Conservation (phyloP, 2,888 invertebrate genomes). For the Hypomecis atomaria region DNA sequence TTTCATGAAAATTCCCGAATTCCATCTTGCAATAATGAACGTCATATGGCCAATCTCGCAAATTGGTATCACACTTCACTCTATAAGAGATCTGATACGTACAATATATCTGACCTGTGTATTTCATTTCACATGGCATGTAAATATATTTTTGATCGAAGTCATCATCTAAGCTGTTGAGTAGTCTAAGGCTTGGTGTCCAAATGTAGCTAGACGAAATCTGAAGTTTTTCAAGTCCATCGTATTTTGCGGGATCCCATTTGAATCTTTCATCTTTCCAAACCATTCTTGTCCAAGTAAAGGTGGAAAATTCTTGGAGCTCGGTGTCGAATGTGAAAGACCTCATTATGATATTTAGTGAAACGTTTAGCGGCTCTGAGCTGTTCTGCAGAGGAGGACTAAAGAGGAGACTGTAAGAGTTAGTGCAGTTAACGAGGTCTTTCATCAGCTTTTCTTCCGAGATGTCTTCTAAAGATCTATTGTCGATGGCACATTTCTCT, state of each 20-base stretch:
- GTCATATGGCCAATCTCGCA: constrained; percentile 51
- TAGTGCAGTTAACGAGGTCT: constrained; percentile 28
- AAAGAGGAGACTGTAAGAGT: not conserved
- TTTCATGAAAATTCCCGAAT: constrained; percentile 30
- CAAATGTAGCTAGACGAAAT: constrained; percentile 41
- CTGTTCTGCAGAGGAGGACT: constrained; percentile 7
- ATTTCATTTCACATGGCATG: constrained; percentile 31
- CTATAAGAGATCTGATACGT: not conserved
- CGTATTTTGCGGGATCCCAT: constrained; percentile 54
- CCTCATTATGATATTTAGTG: constrained; percentile 46
- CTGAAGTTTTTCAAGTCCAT: constrained; percentile 39
- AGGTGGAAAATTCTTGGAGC: constrained; percentile 45
- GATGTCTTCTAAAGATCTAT: constrained; percentile 33
- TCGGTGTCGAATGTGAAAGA: constrained; percentile 49
- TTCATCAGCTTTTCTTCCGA: constrained; percentile 45
- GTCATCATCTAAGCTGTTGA: constrained; percentile 41
- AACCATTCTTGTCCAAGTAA: constrained; percentile 38
- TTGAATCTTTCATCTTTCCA: constrained; percentile 55
- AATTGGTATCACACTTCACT: constrained; percentile 35
- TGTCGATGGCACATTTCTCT: constrained; percentile 31
- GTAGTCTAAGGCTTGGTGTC: constrained; percentile 47
- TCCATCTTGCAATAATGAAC: constrained; percentile 44
- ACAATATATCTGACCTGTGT: constrained; percentile 34
- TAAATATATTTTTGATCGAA: constrained; percentile 3
- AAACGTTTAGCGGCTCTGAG: constrained; percentile 34